phyloP scores from a whole-genome alignment of 2,113 vertebrate species.

The Zosterops hypoxanthus region DNA sequence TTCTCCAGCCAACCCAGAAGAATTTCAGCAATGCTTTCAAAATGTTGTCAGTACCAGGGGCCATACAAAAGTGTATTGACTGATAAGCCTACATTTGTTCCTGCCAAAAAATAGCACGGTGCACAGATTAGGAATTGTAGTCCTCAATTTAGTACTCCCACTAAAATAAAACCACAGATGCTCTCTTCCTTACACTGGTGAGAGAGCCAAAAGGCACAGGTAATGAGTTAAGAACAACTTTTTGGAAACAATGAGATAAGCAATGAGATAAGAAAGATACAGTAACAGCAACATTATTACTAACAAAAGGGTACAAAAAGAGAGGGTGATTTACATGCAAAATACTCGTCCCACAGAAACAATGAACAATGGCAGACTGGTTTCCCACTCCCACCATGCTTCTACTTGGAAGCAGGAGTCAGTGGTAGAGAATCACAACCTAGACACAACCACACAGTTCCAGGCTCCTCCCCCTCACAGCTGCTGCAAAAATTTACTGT shows the following conservation, averaged over 20 bases:
- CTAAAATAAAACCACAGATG: accelerated
- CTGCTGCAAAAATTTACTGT: background rate
- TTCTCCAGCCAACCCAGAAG: background rate
- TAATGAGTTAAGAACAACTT: background rate
- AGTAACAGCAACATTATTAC: background rate
- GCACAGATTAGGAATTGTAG: background rate
- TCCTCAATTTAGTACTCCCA: background rate
- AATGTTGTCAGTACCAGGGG: background rate
- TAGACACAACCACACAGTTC: accelerated
- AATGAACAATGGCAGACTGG: background rate
- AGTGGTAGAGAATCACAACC: background rate
- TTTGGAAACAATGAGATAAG: background rate
- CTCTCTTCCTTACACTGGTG: background rate
- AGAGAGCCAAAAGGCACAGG: background rate
- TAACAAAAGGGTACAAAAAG: background rate
- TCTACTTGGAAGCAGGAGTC: background rate
- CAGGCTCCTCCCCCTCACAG: background rate
- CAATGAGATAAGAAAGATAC: background rate
- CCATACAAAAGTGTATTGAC: background rate
- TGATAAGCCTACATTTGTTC: background rate
- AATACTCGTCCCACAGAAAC: background rate
- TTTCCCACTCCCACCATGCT: background rate
- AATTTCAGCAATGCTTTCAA: background rate
- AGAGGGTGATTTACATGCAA: background rate
- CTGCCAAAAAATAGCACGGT: background rate